Percentiles rank a stretch among this genome's conserved stretches.
Conservation (phyloP, 2,888 invertebrate genomes). For the Sceliomorpha sp. region DNA sequence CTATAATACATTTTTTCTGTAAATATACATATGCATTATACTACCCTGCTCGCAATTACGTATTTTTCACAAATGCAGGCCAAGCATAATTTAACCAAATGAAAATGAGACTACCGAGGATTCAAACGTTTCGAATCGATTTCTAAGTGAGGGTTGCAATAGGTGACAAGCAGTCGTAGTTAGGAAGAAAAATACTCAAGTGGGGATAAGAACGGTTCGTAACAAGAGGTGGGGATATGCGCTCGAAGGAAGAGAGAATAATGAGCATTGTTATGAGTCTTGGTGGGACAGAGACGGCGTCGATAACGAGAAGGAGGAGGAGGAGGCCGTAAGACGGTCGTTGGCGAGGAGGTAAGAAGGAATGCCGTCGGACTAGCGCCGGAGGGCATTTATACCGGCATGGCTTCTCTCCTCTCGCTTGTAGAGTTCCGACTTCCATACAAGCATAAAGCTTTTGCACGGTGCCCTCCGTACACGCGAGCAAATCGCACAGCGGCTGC, state of each 20-base stretch:
- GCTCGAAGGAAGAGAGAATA: conserved; percentile 39
- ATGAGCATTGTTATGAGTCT: conserved; percentile 50
- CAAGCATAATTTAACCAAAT: not conserved
- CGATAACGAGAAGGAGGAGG: conserved; percentile 62
- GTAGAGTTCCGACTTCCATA: conserved; percentile 59
- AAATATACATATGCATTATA: too few species aligned
- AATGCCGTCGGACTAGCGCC: conserved; percentile 81
- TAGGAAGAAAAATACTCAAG: conserved; percentile 66
- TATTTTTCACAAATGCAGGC: not conserved
- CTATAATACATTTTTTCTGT: too few species aligned
- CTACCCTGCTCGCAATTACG: too few species aligned
- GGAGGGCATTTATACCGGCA: conserved; percentile 72
- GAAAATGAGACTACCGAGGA: conserved; percentile 13
- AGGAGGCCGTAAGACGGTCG: conserved; percentile 64
- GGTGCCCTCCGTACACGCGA: conserved; percentile 33
- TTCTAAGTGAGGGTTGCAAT: conserved; percentile 54
- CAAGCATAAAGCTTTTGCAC: conserved; percentile 29
- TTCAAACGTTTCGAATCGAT: conserved; percentile 46
- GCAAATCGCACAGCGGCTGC: conserved; percentile 33
- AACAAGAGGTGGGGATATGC: conserved; percentile 51
- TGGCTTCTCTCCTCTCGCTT: conserved; percentile 63
- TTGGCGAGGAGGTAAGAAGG: conserved; percentile 70
- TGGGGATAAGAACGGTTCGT: conserved; percentile 44
- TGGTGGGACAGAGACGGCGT: conserved; percentile 59
- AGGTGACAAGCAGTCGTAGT: conserved; percentile 71